Evolutionary conservation across 1,140 invertebrate species (phyloP).

Genomic region (Gryon sp.): DNA sequence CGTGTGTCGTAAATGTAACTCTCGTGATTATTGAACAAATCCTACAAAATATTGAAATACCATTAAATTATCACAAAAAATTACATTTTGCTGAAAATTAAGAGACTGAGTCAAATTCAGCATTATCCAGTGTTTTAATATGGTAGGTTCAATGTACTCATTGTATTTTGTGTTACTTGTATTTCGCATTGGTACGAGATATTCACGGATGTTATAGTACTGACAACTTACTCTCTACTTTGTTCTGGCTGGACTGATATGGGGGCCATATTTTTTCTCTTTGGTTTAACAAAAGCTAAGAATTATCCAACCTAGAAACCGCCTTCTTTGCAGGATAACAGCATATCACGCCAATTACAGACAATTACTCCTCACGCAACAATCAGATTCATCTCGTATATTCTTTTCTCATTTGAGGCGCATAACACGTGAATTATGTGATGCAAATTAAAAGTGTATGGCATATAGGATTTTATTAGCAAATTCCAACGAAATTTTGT

Average conservation of each 20-base stretch:
- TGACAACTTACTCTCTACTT: slow-evolving; percentile 69
- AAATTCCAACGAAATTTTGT: too few relatives aligned
- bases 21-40: too few relatives aligned
- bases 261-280: slow-evolving; percentile 67
- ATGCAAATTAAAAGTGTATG: slow-evolving; percentile 1
- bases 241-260: slow-evolving; percentile 75
- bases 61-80: too few relatives aligned
- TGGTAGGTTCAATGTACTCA: slow-evolving; percentile 3
- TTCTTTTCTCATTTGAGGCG: slow-evolving; percentile 47
- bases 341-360: slow-evolving; percentile 64
- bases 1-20: too few relatives aligned
- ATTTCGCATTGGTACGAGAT: slow-evolving; percentile 17
- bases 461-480: not conserved
- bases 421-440: slow-evolving; percentile 42
- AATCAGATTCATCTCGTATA: slow-evolving; percentile 55
- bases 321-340: slow-evolving; percentile 68
- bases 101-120: too few relatives aligned
- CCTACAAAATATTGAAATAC: too few relatives aligned
- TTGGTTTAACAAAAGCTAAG: slow-evolving; percentile 69
- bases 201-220: slow-evolving; percentile 40
- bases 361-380: slow-evolving; percentile 69
- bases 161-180: not conserved
- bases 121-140: too few relatives aligned
- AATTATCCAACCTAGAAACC: slow-evolving; percentile 77
- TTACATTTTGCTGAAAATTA: too few relatives aligned